Evolutionary conservation across 1,140 invertebrate genomes (phyloP).

Genomic region (Leptoteleia sp.): DNA sequence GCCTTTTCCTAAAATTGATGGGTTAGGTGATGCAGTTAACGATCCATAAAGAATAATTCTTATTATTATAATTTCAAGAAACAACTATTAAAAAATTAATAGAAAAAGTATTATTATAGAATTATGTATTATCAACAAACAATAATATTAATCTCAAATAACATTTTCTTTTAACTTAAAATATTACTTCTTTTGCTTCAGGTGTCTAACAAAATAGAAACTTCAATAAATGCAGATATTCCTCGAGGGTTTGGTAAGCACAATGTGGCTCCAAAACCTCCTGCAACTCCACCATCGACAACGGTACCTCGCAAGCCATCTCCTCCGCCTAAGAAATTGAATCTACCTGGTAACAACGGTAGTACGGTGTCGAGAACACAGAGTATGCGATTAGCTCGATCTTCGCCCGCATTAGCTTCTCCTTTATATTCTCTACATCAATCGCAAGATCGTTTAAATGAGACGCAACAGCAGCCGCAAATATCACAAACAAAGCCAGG

Average conservation of each 20-base stretch:
- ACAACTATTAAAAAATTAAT: too few species aligned
- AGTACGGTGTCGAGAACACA: slow-evolving; percentile 80
- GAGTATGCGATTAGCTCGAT: slow-evolving; percentile 82
- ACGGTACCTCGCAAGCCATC: slow-evolving; percentile 78
- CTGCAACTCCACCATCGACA: slow-evolving; percentile 63
- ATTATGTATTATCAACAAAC: too few species aligned
- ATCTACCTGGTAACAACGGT: slow-evolving; percentile 66
- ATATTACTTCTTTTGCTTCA: too few species aligned
- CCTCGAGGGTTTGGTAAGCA: slow-evolving; percentile 80
- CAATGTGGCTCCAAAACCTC: slow-evolving; percentile 82
- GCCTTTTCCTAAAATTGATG: too few species aligned
- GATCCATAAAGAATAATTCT: too few species aligned
- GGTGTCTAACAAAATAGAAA: slow-evolving; percentile 69
- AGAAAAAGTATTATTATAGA: too few species aligned
- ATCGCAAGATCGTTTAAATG: slow-evolving; percentile 81
- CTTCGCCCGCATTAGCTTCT: slow-evolving; percentile 78
- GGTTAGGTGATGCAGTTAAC: too few species aligned
- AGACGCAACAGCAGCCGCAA: slow-evolving; percentile 63
- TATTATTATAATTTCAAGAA: too few species aligned
- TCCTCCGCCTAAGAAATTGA: slow-evolving; percentile 80
- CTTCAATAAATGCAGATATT: slow-evolving; percentile 32
- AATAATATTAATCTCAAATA: too few species aligned
- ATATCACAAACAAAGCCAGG: slow-evolving; percentile 54
- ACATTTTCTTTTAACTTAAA: too few species aligned
- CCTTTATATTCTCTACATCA: slow-evolving; percentile 80